Percentiles rank a stretch among this genome's conserved stretches.
Evolutionary conservation across 1,140 invertebrate species (phyloP).

Genomic region (Nasonia longicornis): DNA sequence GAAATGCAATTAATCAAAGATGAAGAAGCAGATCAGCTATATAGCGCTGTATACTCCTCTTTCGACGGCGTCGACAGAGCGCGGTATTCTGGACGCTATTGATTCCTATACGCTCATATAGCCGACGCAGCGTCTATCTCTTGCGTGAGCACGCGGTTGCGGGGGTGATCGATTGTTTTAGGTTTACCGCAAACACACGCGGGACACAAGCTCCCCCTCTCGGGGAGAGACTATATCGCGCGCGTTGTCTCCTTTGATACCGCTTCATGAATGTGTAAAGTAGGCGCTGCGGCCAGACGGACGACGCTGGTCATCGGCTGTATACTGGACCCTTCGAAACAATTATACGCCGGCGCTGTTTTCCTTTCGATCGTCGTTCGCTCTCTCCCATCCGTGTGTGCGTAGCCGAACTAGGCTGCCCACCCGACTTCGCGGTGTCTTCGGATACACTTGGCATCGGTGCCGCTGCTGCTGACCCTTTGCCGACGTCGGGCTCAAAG

Average conservation of each 20-base stretch:
- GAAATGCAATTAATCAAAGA: constrained; percentile 63
- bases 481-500: not conserved
- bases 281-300: constrained; percentile 44
- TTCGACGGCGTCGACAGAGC: not conserved
- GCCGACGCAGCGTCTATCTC: constrained; percentile 55
- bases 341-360: constrained; percentile 12
- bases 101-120: not conserved
- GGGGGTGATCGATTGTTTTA: constrained; percentile 65
- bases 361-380: constrained; percentile 6
- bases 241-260: constrained; percentile 63
- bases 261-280: constrained; percentile 66
- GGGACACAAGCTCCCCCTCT: constrained; percentile 57
- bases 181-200: constrained; percentile 64
- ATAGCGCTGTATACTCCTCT: constrained; percentile 38
- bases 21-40: constrained; percentile 50
- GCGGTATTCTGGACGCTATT: constrained; percentile 10
- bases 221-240: constrained; percentile 44
- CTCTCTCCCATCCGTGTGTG: not conserved
- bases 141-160: constrained; percentile 52
- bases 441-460: not conserved
- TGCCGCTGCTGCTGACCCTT: not conserved
- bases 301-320: not conserved
- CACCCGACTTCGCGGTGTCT: not conserved
- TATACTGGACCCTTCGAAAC: constrained; percentile 19
- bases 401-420: not conserved